Base-by-base conservation (phyloP, 2,888 invertebrate genomes). In the Agrotis ipsilon region DNA sequence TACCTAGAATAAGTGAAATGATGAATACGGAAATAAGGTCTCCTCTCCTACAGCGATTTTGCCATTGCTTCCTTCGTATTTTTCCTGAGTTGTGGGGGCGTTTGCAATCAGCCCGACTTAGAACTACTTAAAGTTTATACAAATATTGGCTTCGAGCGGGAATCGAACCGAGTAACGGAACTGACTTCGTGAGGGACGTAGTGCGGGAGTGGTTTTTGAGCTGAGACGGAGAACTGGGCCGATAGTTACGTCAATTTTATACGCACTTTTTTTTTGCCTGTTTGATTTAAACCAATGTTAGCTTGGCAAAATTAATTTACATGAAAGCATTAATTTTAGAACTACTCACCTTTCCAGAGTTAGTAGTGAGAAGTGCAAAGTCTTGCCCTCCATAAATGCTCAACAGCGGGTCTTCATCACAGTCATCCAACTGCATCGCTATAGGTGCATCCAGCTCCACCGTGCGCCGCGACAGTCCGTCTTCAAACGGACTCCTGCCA, bases 371-470 rank as follows among this genome's bases (percentile, higher is more conserved):
- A 54, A 99, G 93, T 1, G 98, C 98, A 92, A 99, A 99, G 86
- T 99, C 99, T 92, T 99, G 99, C 39, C 99, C 99, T 55, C 98
- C 97, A 55, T 97, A 97, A 66, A 99, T 97, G 60, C 97, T 97
- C 16, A 97, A 94, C 0, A 98, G 96, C 84, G 99, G 99, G 85
- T 99, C 98, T 82, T 99, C 98, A 80, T 97, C 96, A 27, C 94
- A 95, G 21, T 97, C 92, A 79, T 97, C 97, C 0, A 97, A 93
- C 72, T 97, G 97, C 87, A 97, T 96, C 5, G 96, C 96, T 11
- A 96, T 92, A 9, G 96, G 97, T 0, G 95, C 90, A 11, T 97
- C 96, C 24, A 96, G 91, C 70, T 96, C 94, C 11, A 91, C 71
- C 1, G 87, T 80, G 14, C 94, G 85, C 14, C 94, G 87, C 0